Evolutionary conservation across 2,888 invertebrate genomes (phyloP).

Genomic region (Euproctis similis): DNA sequence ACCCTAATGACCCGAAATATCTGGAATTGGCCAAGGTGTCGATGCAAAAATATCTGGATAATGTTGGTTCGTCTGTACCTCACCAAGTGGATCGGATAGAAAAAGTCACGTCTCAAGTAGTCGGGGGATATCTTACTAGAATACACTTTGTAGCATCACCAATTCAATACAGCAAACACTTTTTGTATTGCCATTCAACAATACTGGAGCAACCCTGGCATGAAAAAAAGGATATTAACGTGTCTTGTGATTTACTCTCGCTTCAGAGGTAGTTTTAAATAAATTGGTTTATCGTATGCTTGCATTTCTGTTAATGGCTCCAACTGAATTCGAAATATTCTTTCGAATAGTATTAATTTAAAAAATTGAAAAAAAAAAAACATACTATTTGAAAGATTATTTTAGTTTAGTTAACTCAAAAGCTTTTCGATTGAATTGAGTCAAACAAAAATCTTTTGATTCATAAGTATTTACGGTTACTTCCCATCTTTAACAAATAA

Average conservation of each 20-base stretch:
- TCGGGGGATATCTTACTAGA: conserved; percentile 15
- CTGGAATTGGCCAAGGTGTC: conserved; percentile 25
- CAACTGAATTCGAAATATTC: too few species aligned
- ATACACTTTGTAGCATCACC: conserved; percentile 17
- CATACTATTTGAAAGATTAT: too few species aligned
- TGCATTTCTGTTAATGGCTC: too few species aligned
- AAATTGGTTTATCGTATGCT: too few species aligned
- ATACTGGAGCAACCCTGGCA: conserved; percentile 28
- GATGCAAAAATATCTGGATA: conserved; percentile 20
- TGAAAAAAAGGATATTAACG: conserved; percentile 15
- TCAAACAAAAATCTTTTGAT: too few species aligned
- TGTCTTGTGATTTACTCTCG: conserved; percentile 6
- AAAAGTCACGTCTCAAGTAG: conserved; percentile 21
- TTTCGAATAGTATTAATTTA: too few species aligned
- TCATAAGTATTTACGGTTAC: too few species aligned
- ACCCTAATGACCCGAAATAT: conserved; percentile 23
- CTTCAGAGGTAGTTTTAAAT: too few species aligned
- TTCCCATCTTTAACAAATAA: too few species aligned
- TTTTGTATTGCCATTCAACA: conserved; percentile 24
- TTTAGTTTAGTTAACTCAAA: too few species aligned
- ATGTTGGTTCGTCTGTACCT: conserved; percentile 6
- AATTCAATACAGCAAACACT: neutral
- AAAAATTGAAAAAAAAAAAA: too few species aligned
- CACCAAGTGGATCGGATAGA: conserved; percentile 13
- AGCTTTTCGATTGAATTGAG: too few species aligned